Conservation (phyloP, 2,113 vertebrate genomes). For the Bos taurus region DNA sequence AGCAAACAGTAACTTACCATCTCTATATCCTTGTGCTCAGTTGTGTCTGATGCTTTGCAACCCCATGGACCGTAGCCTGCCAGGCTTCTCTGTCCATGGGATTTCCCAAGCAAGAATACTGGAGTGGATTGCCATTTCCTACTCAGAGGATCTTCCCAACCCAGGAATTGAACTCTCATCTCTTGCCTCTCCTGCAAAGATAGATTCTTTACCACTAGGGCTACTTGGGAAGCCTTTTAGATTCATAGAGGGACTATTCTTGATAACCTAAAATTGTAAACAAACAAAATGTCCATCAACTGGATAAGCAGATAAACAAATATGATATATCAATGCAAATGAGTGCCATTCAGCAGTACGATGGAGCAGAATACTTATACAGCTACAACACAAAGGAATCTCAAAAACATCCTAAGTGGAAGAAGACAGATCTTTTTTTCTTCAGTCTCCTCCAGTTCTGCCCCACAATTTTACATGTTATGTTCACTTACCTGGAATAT, state of each 20-base stretch:
- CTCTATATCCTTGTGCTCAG: not conserved
- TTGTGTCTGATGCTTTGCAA: not conserved
- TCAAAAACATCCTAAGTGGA: not conserved
- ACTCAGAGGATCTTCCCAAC: not conserved
- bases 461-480: not conserved
- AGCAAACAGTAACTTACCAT: not conserved
- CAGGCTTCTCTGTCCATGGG: not conserved
- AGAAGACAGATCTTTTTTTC: not conserved
- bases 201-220: not conserved
- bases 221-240: not conserved
- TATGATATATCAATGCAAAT: not conserved
- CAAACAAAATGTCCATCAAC: not conserved
- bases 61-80: not conserved
- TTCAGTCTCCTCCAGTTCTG: not conserved
- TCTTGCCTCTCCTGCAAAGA: not conserved
- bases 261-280: not conserved
- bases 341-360: not conserved
- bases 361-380: not conserved
- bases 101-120: not conserved
- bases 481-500: not conserved
- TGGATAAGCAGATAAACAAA: not conserved
- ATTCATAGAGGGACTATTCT: not conserved
- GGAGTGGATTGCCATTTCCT: not conserved
- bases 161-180: not conserved
- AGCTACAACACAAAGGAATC: no score